phyloP scores from a whole-genome alignment of 2,888 invertebrate species.

The Eupeodes latifasciatus region DNA sequence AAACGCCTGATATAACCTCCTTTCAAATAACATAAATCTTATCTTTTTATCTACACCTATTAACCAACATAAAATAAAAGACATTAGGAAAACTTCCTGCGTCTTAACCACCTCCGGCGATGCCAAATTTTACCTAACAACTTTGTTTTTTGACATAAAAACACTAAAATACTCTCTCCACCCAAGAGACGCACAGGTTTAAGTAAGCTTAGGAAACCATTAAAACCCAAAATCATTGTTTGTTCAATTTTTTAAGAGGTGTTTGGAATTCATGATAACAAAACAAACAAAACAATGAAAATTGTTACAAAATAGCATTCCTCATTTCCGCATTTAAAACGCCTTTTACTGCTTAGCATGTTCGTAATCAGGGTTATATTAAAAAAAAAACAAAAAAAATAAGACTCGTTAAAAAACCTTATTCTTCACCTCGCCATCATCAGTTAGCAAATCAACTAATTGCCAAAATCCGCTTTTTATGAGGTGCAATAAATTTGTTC shows the following conservation, averaged over 20 bases:
- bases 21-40: constrained; percentile 20
- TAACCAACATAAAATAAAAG: constrained; percentile 13
- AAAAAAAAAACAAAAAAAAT: not conserved
- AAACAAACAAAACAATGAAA: constrained; percentile 15
- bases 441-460: constrained; percentile 65
- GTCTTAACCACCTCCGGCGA: not conserved
- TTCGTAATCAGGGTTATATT: constrained; percentile 40
- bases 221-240: constrained; percentile 37
- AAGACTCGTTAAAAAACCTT: constrained; percentile 54
- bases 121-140: constrained; percentile 1
- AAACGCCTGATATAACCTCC: not conserved
- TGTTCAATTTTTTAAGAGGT: constrained; percentile 41
- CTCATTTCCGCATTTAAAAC: constrained; percentile 31
- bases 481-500: constrained; percentile 64
- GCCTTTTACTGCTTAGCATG: constrained; percentile 34
- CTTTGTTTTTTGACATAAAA: constrained; percentile 21
- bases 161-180: not conserved
- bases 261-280: constrained; percentile 44
- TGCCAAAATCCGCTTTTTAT: constrained; percentile 73
- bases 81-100: constrained; percentile 7
- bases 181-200: not conserved
- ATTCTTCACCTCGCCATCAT: constrained; percentile 26
- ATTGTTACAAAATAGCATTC: constrained; percentile 33
- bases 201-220: constrained; percentile 20
- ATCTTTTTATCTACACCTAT: constrained; percentile 31